Base-by-base conservation (phyloP, 92 coral and sea anemone genomes). In the Zoanthus sansibaricus region DNA sequence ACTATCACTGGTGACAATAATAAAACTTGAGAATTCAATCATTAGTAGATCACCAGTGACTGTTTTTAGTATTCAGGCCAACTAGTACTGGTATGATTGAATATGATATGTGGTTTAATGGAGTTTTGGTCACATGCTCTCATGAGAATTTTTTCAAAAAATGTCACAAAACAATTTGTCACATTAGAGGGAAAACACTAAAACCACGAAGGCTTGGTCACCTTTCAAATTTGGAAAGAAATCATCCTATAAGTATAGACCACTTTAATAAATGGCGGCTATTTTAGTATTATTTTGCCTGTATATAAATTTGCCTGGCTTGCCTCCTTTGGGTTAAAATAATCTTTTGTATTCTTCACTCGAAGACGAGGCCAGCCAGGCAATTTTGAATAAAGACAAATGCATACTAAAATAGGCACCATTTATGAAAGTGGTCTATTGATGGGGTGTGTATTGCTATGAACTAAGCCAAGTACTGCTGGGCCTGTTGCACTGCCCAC, bases 401-500 rank as follows among this genome's bases (percentile, higher is more conserved):
- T 15, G 70, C 30, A 62, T 62, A 62, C 70, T 62, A 62, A 62
- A 62, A 62, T 62, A 62, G 70, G 18, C 70, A 62, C 70, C 70
- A 62, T 62, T 62, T 62, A 62, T 62, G 70, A 62, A 13, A 15
- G 70, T 62, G 70, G 70, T 48, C 52, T 48, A 48, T 72, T 46
- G 52, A 72, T 72, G 77, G 56, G 77, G 30, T 72, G 47, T 70
- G 75, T 70, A 70, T 70, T 48, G 75, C 37, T 25, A 72, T 42
- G 76, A 14, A 72, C 76, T 72, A 72, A 72, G 76, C 76, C 76
- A 72, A 72, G 52, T 31, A 21, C 76, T 72, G 77, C 77, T 72
- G 77, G 56, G 44, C 77, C 77, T 72, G 77, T 72, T 72, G 77
- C 44, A 72, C 56, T 72, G 90, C 90, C 90, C 90, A 87, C 54